Evolutionary conservation across 2,797 vertebrate genomes (phyloP), one percentile per base, ranked within the genome.

Genomic region (Sebastes reedi): DNA sequence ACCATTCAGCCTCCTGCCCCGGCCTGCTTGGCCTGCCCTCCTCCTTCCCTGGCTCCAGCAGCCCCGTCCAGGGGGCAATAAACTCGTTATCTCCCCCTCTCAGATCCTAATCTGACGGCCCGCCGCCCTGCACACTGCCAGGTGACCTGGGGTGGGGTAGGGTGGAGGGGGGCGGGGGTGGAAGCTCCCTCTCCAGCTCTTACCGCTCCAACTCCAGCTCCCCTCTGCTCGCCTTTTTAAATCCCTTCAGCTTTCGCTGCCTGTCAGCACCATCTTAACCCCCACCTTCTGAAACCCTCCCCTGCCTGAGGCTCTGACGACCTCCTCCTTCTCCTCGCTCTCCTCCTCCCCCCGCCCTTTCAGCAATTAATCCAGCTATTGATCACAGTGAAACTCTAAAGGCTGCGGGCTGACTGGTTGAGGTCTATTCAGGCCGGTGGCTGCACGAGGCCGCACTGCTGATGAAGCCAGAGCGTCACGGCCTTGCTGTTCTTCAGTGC

Each of bases 61-160:
- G 89, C 91, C 91, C 92, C 89, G 88, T 94, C 95, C 95, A 96
- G 93, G 95, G 95, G 96, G 95, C 95, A 96, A 99, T 98, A 97
- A 95, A 97, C 96, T 96, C 95, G 95, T 97, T 97, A 98, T 97
- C 97, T 97, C 96, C 93, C 96, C 94, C 95, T 97, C 95, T 97
- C 96, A 97, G 97, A 97, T 98, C 96, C 96, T 98, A 98, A 98
- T 98, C 97, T 98, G 97, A 97, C 96, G 96, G 96, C 94, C 94
- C 96, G 95, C 95, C 93, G 94, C 95, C 96, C 96, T 95, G 95
- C 95, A 78, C 91, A 92, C 96, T 97, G 96, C 96, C 97, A 97
- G 97, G 97, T 97, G 97, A 98, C 96, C 95, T 95, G 91, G 95
- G 95, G 96, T 92, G 93, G 93, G 92, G 94, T 89, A 54, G 82